A percentile compares a stretch with the other conserved stretches of the same genome.
These are phyloP conservation scores for Apoderus coryli DNA, from an alignment of 2,888 invertebrate genomes.

Conservation along the genomic window DNA sequence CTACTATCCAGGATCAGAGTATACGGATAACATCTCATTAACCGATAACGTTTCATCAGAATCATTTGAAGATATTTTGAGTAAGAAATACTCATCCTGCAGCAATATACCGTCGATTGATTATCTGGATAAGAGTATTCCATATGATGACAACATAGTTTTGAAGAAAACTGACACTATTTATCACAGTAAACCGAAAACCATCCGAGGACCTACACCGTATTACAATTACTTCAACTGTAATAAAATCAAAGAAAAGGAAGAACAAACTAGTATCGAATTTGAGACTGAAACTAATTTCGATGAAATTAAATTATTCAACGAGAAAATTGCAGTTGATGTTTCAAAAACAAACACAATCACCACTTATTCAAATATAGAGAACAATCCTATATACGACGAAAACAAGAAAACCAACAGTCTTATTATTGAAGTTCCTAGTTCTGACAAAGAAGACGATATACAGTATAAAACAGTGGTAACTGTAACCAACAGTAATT, in stretches of 20 bases:
- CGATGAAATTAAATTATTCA: slow-evolving; percentile 25
- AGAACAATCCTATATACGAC: slow-evolving; percentile 13
- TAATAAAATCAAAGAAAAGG: slow-evolving; percentile 2
- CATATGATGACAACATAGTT: slow-evolving; percentile 32
- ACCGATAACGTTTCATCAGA: slow-evolving; percentile 30
- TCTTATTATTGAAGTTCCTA: slow-evolving; percentile 19
- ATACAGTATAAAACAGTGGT: slow-evolving; percentile 29
- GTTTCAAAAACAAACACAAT: slow-evolving; percentile 3
- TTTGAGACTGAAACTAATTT: slow-evolving; percentile 26
- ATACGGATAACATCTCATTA: slow-evolving; percentile 33
- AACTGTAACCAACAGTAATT: slow-evolving; percentile 20
- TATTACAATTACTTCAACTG: slow-evolving; percentile 17
- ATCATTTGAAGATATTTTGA: slow-evolving; percentile 24
- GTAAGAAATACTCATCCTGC: slow-evolving; percentile 28
- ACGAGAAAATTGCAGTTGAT: slow-evolving; percentile 21
- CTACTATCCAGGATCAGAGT: slow-evolving; percentile 33
- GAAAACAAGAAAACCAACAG: slow-evolving; percentile 19
- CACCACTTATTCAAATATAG: slow-evolving; percentile 9
- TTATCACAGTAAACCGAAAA: slow-evolving; percentile 27
- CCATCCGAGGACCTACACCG: slow-evolving; percentile 28
- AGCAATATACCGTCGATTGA: slow-evolving; percentile 18
- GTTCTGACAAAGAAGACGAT: slow-evolving; percentile 5
- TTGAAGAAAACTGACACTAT: slow-evolving; percentile 24
- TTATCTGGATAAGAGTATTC: slow-evolving; percentile 23
- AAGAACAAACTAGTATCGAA: slow-evolving; percentile 11